Evolutionary conservation across 2,888 invertebrate species (phyloP), one percentile per base, ranked within the genome.

Genomic region (Pammene aurita): DNA sequence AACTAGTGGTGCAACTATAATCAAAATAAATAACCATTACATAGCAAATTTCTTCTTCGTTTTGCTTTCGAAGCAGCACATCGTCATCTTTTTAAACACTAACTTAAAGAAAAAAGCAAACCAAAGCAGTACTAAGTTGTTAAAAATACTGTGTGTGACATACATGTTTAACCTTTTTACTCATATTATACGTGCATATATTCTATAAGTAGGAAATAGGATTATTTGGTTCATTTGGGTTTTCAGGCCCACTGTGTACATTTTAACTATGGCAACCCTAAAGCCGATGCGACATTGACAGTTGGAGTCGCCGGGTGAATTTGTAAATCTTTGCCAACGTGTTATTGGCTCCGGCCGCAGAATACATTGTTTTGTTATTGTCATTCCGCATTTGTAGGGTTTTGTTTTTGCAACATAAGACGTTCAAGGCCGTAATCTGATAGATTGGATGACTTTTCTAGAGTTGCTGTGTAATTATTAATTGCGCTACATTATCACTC

Each of bases 301-400:
- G 62, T 52, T n/a, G 41, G 18, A 41, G 62, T 62, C 52, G 50
- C 62, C 62, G 18, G 52, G 50, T 62, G 41, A 62, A 62, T 62
- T 52, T 62, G 50, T 62, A 62, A 62, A 62, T 26, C 62, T 62
- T 62, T 41, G 52, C 52, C 62, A 41, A 41, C 62, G 41, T 50
- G 38, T 50, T 50, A 62, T 61, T 52, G 62, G 41, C n/a, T 62
- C 11, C 13, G 48, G 38, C 38, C 61, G 50, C 4, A n/a, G 62
- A 62, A 62, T 62, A 62, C 50, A 62, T 41, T 52, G 50, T 52
- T 52, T 41, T 52, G 18, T 26, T 62, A 62, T 62, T 52, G 52
- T 41, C 50, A 52, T 62, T 52, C 62, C 26, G 26, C 57, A 26
- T 18, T 41, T 38, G 52, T 26, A 38, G 18, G 62, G 62, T n/a